phyloP scores from a whole-genome alignment of 2,797 vertebrate genomes.

The Pyrocephalus nanus region DNA sequence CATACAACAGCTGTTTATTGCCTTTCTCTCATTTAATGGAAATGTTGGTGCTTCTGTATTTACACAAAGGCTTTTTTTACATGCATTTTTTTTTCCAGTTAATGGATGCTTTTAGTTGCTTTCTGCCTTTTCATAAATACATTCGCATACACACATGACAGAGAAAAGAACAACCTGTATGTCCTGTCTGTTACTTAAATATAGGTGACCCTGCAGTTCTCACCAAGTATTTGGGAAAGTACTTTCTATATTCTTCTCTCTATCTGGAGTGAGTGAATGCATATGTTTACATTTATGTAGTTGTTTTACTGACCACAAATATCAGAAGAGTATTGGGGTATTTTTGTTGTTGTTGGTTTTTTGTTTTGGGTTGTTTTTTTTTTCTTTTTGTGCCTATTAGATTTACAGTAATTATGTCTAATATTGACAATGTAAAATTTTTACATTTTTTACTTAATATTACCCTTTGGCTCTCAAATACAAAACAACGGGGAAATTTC shows the following conservation, averaged over 20 bases:
- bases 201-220: background rate
- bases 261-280: background rate
- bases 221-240: background rate
- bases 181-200: background rate
- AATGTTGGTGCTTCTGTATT: background rate
- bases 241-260: background rate
- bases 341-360: background rate
- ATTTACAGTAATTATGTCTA: background rate
- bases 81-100: background rate
- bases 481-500: background rate
- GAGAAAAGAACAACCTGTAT: rapidly evolving
- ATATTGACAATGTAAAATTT: background rate
- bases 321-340: background rate
- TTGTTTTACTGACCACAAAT: background rate
- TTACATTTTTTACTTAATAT: background rate
- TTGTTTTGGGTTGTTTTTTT: too few relatives aligned
- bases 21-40: background rate
- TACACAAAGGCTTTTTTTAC: background rate
- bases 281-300: background rate
- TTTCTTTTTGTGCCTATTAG: background rate
- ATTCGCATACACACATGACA: background rate
- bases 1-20: background rate
- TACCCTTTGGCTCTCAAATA: background rate
- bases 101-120: background rate
- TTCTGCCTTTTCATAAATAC: background rate